Conservation (phyloP, 2,113 vertebrate genomes). For the Tringa solitaria region DNA sequence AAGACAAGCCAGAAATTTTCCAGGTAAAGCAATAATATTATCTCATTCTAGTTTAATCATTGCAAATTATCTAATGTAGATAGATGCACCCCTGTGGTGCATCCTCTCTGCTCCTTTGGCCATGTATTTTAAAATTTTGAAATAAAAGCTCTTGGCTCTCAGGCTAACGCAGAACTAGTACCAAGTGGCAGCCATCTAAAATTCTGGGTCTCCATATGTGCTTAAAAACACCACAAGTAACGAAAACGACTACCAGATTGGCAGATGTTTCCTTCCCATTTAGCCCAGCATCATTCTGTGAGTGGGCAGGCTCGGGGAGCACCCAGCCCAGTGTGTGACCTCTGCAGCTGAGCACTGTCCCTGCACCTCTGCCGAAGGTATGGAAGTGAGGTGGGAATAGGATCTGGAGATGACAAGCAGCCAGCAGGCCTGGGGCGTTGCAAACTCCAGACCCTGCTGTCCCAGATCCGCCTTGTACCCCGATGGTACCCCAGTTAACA, state of each 20-base stretch:
- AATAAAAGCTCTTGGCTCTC: not conserved
- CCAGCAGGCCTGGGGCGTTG: not conserved
- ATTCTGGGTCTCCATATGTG: not conserved
- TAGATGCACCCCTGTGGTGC: not conserved
- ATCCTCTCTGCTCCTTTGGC: not conserved
- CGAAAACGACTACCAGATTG: not conserved
- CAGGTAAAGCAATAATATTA: conserved; percentile 79
- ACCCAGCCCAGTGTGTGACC: not conserved
- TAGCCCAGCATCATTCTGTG: not conserved
- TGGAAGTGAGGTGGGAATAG: not conserved
- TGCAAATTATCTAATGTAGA: not conserved
- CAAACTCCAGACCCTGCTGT: not conserved
- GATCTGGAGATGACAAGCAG: not conserved
- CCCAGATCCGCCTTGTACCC: not conserved
- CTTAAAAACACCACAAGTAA: not conserved
- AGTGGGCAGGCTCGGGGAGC: not conserved
- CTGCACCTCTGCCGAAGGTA: not conserved
- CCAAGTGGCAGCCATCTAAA: not conserved
- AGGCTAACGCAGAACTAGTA: not conserved
- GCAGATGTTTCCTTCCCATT: not conserved
- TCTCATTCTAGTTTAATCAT: not conserved
- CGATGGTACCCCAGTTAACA: not conserved
- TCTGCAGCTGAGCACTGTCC: not conserved
- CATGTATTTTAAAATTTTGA: not conserved
- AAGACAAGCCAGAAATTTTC: conserved; percentile 83